phyloP scores from a whole-genome alignment of 2,888 invertebrate species.

The Dione vanillae region DNA sequence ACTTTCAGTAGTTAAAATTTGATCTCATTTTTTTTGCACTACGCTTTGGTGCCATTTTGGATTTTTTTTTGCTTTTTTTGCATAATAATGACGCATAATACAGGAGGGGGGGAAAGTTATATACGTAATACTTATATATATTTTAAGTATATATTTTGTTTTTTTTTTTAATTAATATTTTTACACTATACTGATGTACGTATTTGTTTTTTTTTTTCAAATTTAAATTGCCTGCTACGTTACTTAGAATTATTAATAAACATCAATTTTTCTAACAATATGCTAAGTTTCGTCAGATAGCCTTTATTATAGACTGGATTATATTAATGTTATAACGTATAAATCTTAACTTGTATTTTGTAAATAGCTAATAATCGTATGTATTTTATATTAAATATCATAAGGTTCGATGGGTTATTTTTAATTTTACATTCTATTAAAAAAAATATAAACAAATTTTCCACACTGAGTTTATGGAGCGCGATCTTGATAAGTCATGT shows the following conservation, averaged over 20 bases:
- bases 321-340: conserved; percentile 80
- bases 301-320: conserved; percentile 84
- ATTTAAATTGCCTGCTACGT: conserved; percentile 78
- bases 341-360: conserved; percentile 83
- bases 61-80: conserved; percentile 56
- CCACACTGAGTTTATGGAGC: conserved; percentile 63
- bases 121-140: conserved; percentile 49
- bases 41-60: conserved; percentile 75
- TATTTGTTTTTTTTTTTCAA: conserved; percentile 46
- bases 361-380: conserved; percentile 84
- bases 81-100: conserved; percentile 65
- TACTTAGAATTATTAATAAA: conserved; percentile 61
- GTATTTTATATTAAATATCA: conserved; percentile 83
- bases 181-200: conserved; percentile 43
- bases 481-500: conserved; percentile 67
- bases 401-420: conserved; percentile 83
- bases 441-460: conserved; percentile 71
- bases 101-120: conserved; percentile 49
- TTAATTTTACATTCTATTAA: conserved; percentile 82
- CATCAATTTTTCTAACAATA: conserved; percentile 78
- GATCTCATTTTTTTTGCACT: conserved; percentile 77
- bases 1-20: conserved; percentile 59
- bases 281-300: conserved; percentile 82
- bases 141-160: conserved; percentile 35
- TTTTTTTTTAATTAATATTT: conserved; percentile 46